Evolutionary conservation across 2,113 vertebrate species (phyloP).

Genomic region (Pandion haliaetus): DNA sequence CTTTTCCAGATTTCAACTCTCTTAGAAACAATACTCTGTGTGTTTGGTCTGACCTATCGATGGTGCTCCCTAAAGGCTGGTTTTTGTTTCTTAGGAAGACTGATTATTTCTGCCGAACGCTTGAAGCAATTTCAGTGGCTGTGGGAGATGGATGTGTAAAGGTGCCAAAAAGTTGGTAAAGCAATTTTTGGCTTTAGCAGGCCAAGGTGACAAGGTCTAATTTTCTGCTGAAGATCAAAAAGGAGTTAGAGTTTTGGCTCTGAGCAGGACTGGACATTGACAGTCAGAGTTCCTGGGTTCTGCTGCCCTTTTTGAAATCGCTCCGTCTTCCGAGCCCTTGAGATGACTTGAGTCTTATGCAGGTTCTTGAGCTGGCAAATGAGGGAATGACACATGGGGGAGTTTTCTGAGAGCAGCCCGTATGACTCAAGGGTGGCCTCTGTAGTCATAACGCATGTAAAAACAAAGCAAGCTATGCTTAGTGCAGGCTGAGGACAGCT

Average conservation of each 20-base stretch:
- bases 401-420: not conserved
- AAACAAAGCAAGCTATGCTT: not conserved
- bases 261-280: not conserved
- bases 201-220: not conserved
- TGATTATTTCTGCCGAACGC: not conserved
- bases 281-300: not conserved
- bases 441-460: not conserved
- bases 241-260: not conserved
- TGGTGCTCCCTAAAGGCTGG: not conserved
- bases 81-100: not conserved
- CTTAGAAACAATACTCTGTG: not conserved
- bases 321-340: not conserved
- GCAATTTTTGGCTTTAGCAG: not conserved
- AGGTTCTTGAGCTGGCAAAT: not conserved
- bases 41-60: not conserved
- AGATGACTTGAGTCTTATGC: not conserved
- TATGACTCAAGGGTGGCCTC: conserved; percentile 5
- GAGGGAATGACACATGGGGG: not conserved
- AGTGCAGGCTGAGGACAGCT: not conserved
- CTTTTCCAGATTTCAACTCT: not conserved
- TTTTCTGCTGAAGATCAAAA: not conserved
- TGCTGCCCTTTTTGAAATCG: not conserved
- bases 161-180: not conserved
- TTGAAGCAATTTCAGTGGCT: not conserved
- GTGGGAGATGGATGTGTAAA: not conserved